These are phyloP conservation scores for Eilema sororculum DNA, from an alignment of 2,888 invertebrate species.

Conservation along the genomic window DNA sequence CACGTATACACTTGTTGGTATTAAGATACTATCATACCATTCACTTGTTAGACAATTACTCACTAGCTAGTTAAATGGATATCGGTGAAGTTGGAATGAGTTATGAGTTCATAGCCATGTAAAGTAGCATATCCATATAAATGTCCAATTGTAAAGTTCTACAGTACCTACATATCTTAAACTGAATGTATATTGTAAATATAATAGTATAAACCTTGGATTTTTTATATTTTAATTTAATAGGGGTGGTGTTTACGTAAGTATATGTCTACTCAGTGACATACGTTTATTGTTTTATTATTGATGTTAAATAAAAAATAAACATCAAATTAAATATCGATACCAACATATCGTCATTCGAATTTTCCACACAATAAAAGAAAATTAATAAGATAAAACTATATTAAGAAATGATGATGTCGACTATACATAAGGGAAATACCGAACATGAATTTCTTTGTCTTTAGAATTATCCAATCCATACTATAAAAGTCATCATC, in stretches of 20 bases:
- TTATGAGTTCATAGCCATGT: slow-evolving; percentile 20
- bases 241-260: not conserved
- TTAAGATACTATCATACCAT: slow-evolving; percentile 40
- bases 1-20: slow-evolving; percentile 23
- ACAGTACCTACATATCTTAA: not conserved
- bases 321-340: not conserved
- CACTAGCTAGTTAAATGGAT: slow-evolving; percentile 37
- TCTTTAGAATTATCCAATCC: not conserved
- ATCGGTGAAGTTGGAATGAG: slow-evolving; percentile 33
- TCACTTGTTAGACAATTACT: slow-evolving; percentile 49
- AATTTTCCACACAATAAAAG: not conserved
- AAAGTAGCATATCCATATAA: slow-evolving; percentile 11
- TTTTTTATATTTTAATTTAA: not conserved
- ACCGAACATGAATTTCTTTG: not conserved
- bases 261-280: not conserved
- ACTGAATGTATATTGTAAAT: not conserved
- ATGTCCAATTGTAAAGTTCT: slow-evolving; percentile 9
- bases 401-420: too few relatives aligned
- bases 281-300: not conserved
- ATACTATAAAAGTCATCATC: not conserved
- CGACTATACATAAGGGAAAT: too few relatives aligned
- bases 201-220: not conserved
- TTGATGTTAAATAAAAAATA: not conserved
- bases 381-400: too few relatives aligned
- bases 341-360: not conserved